Evolutionary conservation across 2,797 vertebrate genomes (phyloP).

Genomic region (Tolypeutes matacus): DNA sequence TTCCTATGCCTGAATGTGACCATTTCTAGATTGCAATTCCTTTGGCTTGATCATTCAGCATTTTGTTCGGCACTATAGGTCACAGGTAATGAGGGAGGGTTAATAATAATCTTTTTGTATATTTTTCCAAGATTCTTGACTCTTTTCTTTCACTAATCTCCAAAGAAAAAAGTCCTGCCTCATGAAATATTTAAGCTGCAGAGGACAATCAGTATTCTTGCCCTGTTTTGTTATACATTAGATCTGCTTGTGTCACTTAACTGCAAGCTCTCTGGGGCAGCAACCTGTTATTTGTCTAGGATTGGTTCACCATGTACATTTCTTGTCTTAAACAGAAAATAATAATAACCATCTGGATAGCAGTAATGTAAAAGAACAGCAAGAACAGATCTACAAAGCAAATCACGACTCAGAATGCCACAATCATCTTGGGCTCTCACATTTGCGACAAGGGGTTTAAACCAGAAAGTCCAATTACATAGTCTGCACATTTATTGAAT

Average conservation of each 20-base stretch:
- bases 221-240: constrained; percentile 3
- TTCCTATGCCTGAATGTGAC: not conserved
- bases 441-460: constrained; percentile 31
- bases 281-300: not conserved
- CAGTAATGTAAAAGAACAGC: constrained; percentile 4
- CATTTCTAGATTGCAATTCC: not conserved
- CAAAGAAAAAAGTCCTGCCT: not conserved
- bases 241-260: not conserved
- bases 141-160: constrained; percentile 28
- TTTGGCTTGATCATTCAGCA: not conserved
- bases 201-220: not conserved
- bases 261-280: not conserved
- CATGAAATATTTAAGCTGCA: constrained; percentile 19
- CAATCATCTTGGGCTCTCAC: not conserved
- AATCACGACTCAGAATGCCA: constrained; percentile 38
- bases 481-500: not conserved
- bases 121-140: not conserved
- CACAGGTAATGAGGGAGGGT: not conserved
- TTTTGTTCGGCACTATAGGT: not conserved
- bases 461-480: not conserved
- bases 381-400: not conserved
- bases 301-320: not conserved
- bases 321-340: constrained; percentile 15
- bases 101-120: not conserved
- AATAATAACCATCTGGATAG: not conserved